These are phyloP conservation scores for Sebastes oblongus DNA, from an alignment of 2,797 vertebrate species.

Conservation along the genomic window DNA sequence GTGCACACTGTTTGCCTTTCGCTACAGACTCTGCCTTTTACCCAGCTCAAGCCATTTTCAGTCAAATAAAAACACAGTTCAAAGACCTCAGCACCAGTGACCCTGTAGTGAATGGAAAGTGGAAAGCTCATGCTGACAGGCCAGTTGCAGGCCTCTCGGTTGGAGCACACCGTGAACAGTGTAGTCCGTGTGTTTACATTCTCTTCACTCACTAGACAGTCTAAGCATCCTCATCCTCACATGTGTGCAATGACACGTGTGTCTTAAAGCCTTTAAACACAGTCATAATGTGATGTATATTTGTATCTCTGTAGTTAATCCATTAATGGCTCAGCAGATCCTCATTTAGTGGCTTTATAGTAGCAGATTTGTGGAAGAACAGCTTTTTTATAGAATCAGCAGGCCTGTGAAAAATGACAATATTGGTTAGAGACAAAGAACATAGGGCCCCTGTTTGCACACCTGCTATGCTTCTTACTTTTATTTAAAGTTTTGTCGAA, in stretches of 20 bases:
- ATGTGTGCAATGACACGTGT: conserved; percentile 15
- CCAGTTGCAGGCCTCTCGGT: conserved; percentile 45
- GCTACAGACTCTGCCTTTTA: conserved; percentile 38
- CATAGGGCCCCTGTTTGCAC: not conserved
- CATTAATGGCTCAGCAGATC: conserved; percentile 18
- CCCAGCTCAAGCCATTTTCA: conserved; percentile 40
- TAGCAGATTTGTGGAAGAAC: conserved; percentile 1
- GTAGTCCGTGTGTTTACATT: conserved; percentile 22
- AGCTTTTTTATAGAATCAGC: conserved; percentile 14
- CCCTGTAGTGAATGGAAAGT: conserved; percentile 53
- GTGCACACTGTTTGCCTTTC: conserved; percentile 43
- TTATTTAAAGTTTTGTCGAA: not conserved
- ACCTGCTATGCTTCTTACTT: not conserved
- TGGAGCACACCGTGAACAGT: conserved; percentile 19
- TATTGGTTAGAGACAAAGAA: not conserved
- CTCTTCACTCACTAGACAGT: conserved; percentile 20
- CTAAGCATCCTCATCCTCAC: conserved; percentile 22
- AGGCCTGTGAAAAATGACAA: not conserved
- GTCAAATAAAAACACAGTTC: conserved; percentile 55
- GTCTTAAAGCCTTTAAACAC: conserved; percentile 27
- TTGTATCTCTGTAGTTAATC: conserved; percentile 23
- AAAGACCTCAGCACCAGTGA: conserved; percentile 43
- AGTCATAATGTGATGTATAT: conserved; percentile 1
- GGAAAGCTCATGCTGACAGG: conserved; percentile 57
- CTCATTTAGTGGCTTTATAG: conserved; percentile 21